Percentiles rank a stretch among this genome's conserved stretches.
Conservation (phyloP, 2,888 invertebrate species). For the Caenorhabditis angaria region DNA sequence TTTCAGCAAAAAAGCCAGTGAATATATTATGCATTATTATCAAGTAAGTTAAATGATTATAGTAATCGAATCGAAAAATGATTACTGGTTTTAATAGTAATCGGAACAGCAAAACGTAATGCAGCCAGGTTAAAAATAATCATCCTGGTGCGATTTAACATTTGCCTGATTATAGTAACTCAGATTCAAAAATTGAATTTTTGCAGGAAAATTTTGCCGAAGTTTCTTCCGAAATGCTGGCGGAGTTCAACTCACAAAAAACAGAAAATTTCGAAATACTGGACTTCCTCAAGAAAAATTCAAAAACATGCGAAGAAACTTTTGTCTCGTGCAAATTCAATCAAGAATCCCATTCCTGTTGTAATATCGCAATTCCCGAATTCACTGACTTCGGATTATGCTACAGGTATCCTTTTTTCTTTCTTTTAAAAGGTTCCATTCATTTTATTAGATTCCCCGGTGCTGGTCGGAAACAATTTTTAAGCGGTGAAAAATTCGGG, state of each 20-base stretch:
- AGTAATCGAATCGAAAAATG: background rate
- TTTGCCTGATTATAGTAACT: no score
- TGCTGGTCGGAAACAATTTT: conserved; percentile 40
- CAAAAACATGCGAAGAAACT: conserved; percentile 48
- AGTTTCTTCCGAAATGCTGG: background rate
- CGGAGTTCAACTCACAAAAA: background rate
- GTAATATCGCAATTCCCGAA: conserved; percentile 29
- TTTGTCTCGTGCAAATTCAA: conserved; percentile 53
- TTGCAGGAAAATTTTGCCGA: background rate
- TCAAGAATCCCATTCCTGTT: conserved; percentile 47
- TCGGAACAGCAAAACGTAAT: background rate
- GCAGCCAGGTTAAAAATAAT: background rate
- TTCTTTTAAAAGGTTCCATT: conserved; percentile 1
- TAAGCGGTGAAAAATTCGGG: conserved; percentile 51
- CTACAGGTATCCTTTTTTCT: conserved; percentile 22
- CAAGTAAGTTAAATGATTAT: background rate
- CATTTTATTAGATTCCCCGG: conserved; percentile 43
- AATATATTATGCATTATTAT: conserved; percentile 3
- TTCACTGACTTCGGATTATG: conserved; percentile 55
- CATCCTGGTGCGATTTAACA: background rate
- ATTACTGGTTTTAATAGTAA: background rate
- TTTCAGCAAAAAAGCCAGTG: background rate
- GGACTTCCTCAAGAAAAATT: conserved; percentile 7
- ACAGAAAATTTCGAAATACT: background rate
- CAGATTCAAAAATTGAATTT: no score